These are phyloP conservation scores for Chamaea fasciata DNA, from an alignment of 2,113 vertebrate genomes.

Conservation along the genomic window DNA sequence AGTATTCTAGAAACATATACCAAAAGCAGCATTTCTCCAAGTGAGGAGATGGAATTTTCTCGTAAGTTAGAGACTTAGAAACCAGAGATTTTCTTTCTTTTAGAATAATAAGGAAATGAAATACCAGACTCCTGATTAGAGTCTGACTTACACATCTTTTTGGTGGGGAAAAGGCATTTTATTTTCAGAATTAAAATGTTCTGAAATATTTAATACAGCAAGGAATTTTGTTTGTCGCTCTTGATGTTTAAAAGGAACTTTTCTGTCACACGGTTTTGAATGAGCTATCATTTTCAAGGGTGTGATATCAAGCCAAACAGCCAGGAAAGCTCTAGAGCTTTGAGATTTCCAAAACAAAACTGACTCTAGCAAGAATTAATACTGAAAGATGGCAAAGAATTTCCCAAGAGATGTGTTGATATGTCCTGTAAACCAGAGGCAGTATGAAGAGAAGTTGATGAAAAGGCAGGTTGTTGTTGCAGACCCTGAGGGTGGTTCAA, in stretches of 20 bases:
- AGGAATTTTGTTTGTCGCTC: neutral
- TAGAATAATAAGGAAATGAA: neutral
- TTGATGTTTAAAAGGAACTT: neutral
- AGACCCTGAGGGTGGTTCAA: neutral
- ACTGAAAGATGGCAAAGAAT: neutral
- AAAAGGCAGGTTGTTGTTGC: neutral
- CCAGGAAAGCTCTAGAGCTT: neutral
- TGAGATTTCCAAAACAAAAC: neutral
- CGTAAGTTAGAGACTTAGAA: neutral
- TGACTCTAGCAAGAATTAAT: neutral
- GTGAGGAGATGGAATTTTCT: neutral
- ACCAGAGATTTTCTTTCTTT: neutral
- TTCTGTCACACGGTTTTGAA: neutral
- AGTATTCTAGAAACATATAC: neutral
- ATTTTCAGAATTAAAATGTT: neutral
- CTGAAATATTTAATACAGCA: neutral
- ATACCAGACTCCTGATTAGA: neutral
- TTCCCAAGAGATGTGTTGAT: neutral
- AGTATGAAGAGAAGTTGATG: neutral
- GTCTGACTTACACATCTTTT: neutral
- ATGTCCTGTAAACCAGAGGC: neutral
- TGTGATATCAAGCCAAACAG: neutral
- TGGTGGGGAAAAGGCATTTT: neutral
- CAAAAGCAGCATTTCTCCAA: neutral
- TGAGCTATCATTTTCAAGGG: neutral